A percentile compares a stretch with the other conserved stretches of the same genome.
phyloP scores from a whole-genome alignment of 2,888 invertebrate genomes.

The Stomorhina lunata region DNA sequence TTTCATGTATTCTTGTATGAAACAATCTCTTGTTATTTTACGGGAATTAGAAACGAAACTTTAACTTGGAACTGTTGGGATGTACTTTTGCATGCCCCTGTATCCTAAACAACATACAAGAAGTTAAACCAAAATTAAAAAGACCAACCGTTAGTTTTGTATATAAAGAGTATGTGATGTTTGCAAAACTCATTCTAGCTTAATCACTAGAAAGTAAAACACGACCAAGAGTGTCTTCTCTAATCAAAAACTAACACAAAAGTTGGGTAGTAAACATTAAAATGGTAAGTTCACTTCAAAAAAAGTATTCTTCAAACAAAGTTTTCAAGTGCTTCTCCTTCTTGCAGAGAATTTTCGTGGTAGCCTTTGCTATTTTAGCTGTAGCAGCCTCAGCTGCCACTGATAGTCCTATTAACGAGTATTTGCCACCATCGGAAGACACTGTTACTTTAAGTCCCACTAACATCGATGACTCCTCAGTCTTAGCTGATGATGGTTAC shows the following conservation, averaged over 20 bases:
- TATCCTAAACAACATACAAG: conserved; percentile 35
- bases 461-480: conserved; percentile 23
- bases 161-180: conserved; percentile 14
- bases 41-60: too few species aligned
- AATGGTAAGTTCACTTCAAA: conserved; percentile 33
- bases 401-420: conserved; percentile 58
- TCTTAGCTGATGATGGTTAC: conserved; percentile 54
- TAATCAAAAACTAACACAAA: not conserved
- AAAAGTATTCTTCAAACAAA: not conserved
- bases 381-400: conserved; percentile 57
- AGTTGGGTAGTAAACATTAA: conserved; percentile 32
- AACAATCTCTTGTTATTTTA: too few species aligned
- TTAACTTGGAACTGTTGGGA: too few species aligned
- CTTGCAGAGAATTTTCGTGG: conserved; percentile 60
- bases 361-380: conserved; percentile 53
- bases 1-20: too few species aligned
- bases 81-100: too few species aligned
- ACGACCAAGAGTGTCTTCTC: conserved; percentile 9
- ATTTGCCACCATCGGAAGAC: conserved; percentile 62
- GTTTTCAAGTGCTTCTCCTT: not conserved
- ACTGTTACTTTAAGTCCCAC: conserved; percentile 4
- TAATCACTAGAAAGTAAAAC: not conserved
- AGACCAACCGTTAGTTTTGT: conserved; percentile 33
- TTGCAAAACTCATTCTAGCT: conserved; percentile 35
- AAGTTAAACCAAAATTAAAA: conserved; percentile 18